Percentiles rank a stretch among this genome's conserved stretches.
Evolutionary conservation across 1,140 invertebrate species (phyloP).

Genomic region (Formica exsecta): DNA sequence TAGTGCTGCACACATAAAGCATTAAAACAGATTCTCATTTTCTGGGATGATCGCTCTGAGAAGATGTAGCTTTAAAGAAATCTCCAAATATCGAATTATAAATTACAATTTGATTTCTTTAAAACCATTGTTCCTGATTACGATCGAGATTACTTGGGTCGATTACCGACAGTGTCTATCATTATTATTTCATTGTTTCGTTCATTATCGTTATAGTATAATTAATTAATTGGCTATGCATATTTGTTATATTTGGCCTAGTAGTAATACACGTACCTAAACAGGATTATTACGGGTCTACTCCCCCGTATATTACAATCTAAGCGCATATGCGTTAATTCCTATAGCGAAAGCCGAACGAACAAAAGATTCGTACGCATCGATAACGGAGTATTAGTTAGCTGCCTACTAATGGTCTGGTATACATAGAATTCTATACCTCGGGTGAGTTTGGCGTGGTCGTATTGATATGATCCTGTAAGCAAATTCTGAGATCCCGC

Average conservation of each 20-base stretch:
- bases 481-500: conserved; percentile 83
- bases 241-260: conserved; percentile 70
- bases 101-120: neutral
- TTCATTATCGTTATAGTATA: conserved; percentile 52
- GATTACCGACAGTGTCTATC: conserved; percentile 47
- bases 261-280: conserved; percentile 72
- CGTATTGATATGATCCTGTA: conserved; percentile 82
- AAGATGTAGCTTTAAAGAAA: conserved; percentile 22
- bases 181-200: conserved; percentile 48
- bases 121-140: conserved; percentile 56
- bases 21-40: neutral
- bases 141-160: conserved; percentile 52
- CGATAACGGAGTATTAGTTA: conserved; percentile 71
- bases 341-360: conserved; percentile 70
- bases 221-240: conserved; percentile 68
- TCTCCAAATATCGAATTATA: neutral
- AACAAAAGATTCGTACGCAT: conserved; percentile 66
- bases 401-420: conserved; percentile 73
- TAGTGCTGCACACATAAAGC: neutral
- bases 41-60: neutral
- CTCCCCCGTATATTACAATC: conserved; percentile 56
- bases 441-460: conserved; percentile 74
- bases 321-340: conserved; percentile 68
- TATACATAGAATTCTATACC: conserved; percentile 75
- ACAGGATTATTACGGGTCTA: conserved; percentile 59